Percentiles rank a stretch among this genome's conserved stretches.
Evolutionary conservation across 2,113 vertebrate genomes (phyloP).

Genomic region (Callocephalon fimbriatum): DNA sequence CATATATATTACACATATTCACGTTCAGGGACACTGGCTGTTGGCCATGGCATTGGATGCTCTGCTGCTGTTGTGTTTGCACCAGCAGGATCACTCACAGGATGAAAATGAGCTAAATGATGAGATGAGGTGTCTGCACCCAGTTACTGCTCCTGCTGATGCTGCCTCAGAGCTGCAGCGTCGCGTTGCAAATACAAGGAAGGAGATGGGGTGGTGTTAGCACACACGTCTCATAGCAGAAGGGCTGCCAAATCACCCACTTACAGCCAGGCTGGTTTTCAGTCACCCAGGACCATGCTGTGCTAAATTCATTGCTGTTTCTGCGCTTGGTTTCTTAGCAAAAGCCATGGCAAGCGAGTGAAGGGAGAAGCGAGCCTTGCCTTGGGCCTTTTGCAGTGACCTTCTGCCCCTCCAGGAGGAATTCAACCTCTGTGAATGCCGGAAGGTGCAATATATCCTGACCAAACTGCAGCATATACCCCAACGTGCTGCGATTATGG

Average conservation of each 20-base stretch:
- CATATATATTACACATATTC: neutral
- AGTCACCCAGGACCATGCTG: accelerated
- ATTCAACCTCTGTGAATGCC: neutral
- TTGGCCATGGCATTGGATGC: neutral
- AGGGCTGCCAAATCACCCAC: neutral
- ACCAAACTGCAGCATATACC: neutral
- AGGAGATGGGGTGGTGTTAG: neutral
- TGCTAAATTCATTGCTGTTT: accelerated
- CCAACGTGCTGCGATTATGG: accelerated
- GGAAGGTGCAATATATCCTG: neutral
- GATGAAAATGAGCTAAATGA: neutral
- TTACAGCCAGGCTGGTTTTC: no score
- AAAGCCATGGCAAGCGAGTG: accelerated
- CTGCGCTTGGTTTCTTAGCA: neutral
- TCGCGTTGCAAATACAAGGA: accelerated
- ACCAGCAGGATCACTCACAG: neutral
- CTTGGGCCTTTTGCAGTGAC: accelerated
- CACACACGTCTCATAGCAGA: accelerated
- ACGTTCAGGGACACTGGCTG: neutral
- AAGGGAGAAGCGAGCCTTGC: neutral
- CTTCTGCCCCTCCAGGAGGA: neutral
- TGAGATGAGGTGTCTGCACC: neutral
- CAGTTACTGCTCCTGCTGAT: neutral
- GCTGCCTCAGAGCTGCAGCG: neutral
- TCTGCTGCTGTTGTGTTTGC: neutral